Percentiles rank a stretch among this genome's conserved stretches.
Evolutionary conservation across 1,140 invertebrate species (phyloP).

Genomic region (Psilanteris sp.): DNA sequence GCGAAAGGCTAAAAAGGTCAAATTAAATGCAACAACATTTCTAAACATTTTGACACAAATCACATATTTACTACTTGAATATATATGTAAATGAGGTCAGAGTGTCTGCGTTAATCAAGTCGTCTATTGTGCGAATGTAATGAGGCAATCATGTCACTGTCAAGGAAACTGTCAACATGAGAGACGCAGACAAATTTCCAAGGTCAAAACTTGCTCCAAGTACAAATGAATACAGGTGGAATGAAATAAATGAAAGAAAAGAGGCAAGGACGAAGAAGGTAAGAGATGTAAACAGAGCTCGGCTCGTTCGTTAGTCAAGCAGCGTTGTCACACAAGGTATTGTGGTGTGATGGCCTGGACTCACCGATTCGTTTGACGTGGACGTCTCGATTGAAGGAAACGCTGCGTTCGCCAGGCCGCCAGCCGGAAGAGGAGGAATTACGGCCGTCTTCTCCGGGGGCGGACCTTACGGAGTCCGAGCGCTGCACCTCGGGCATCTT

Average conservation of each 20-base stretch:
- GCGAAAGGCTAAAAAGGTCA: background rate
- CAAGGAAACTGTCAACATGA: constrained; percentile 23
- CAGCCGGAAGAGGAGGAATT: constrained; percentile 64
- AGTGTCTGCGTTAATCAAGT: constrained; percentile 15
- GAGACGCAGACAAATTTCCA: constrained; percentile 26
- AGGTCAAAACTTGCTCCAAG: constrained; percentile 24
- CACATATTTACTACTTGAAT: constrained; percentile 1
- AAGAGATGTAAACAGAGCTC: constrained; percentile 11
- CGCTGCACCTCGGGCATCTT: constrained; percentile 82
- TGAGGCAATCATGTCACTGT: constrained; percentile 1
- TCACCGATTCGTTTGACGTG: constrained; percentile 93
- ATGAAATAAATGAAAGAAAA: constrained; percentile 15
- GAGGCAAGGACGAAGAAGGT: constrained; percentile 28
- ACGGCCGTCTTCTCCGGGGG: constrained; percentile 71
- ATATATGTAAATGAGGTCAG: constrained; percentile 22
- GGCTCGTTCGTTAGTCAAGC: constrained; percentile 67
- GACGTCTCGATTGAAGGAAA: constrained; percentile 93
- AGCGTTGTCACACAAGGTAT: constrained; percentile 63
- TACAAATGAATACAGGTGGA: constrained; percentile 25
- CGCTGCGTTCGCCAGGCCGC: constrained; percentile 82
- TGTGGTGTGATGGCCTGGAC: constrained; percentile 77
- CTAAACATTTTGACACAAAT: constrained; percentile 28
- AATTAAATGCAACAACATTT: background rate
- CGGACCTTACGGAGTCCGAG: constrained; percentile 82
- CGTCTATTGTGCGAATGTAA: background rate